These are phyloP conservation scores for Clusia tigrina DNA, from an alignment of 2,888 invertebrate species.

Conservation along the genomic window DNA sequence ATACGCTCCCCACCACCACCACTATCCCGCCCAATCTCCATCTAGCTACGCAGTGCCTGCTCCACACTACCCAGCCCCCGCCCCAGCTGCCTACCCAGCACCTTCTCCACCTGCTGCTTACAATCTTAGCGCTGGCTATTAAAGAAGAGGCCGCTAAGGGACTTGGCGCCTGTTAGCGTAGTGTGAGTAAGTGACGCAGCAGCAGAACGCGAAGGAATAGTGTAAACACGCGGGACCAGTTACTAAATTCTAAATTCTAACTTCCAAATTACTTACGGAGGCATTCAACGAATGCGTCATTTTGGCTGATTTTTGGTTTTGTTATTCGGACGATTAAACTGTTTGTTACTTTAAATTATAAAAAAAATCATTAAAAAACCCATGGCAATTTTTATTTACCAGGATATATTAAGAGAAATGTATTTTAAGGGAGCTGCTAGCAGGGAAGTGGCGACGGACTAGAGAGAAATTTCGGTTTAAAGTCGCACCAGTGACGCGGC, in stretches of 20 bases:
- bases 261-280: too few species aligned
- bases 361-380: background rate
- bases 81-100: slow-evolving; percentile 22
- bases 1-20: slow-evolving; percentile 32
- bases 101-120: background rate
- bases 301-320: background rate
- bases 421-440: too few species aligned
- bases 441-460: too few species aligned
- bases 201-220: background rate
- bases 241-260: slow-evolving; percentile 26
- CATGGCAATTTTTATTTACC: too few species aligned
- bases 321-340: background rate
- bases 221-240: slow-evolving; percentile 16
- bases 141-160: too few species aligned
- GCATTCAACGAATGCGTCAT: background rate
- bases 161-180: too few species aligned
- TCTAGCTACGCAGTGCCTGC: slow-evolving; percentile 10
- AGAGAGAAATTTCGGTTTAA: too few species aligned
- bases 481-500: too few species aligned
- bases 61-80: slow-evolving; percentile 15
- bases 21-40: slow-evolving; percentile 25
- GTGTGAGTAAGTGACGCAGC: too few species aligned
- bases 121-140: background rate
- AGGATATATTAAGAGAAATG: too few species aligned
- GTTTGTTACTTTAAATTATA: background rate